These are phyloP conservation scores for Porites evermanni DNA, from an alignment of 92 coral and sea anemone genomes.

Conservation along the genomic window DNA sequence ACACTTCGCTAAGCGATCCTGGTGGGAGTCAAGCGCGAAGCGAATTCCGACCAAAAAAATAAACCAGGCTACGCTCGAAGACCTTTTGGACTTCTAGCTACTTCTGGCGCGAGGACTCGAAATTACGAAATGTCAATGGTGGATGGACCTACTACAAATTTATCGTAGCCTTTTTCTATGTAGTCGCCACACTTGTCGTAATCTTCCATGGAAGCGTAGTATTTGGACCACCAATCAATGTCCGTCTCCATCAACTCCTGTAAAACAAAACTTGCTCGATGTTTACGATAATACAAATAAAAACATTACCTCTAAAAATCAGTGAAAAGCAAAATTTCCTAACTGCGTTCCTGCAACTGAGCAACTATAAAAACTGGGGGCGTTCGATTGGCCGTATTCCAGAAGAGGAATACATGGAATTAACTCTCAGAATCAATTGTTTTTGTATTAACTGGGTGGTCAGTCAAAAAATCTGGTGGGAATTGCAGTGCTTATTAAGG, in stretches of 20 bases:
- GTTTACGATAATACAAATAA: no score
- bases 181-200: conserved; percentile 79
- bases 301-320: not conserved
- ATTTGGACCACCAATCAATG: conserved; percentile 99
- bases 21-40: not conserved
- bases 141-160: conserved; percentile 61
- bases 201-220: conserved; percentile 84
- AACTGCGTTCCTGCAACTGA: no score
- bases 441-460: no score
- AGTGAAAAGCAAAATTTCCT: no score
- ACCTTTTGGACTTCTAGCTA: not conserved
- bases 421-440: no score
- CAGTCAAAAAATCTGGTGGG: no score
- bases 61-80: not conserved
- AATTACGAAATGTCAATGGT: not conserved
- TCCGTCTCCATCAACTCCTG: conserved; percentile 56
- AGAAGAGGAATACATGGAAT: no score
- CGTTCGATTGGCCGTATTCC: no score
- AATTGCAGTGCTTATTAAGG: no score
- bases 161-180: conserved; percentile 81
- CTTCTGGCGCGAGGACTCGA: no score
- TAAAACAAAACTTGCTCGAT: not conserved
- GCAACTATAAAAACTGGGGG: not conserved
- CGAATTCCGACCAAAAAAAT: not conserved
- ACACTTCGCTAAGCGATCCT: no score